Evolutionary conservation across 2,797 vertebrate genomes (phyloP).

Genomic region (Pipistrellus nathusii): DNA sequence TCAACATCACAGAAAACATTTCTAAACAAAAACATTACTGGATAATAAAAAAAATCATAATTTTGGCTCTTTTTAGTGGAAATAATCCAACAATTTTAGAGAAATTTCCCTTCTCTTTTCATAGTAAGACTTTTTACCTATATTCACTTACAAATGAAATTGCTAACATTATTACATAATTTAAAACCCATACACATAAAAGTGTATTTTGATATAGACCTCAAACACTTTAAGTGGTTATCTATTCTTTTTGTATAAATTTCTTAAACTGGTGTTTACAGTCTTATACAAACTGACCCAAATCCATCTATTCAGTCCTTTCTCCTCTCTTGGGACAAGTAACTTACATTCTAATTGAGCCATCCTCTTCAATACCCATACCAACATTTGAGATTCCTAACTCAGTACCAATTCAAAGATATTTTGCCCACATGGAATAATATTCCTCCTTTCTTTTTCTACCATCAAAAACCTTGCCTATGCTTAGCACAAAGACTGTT

Average conservation of each 20-base stretch:
- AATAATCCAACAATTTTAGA: not conserved
- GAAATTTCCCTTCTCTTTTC: not conserved
- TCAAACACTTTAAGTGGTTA: not conserved
- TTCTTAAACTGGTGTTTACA: not conserved
- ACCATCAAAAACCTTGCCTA: not conserved
- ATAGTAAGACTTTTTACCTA: not conserved
- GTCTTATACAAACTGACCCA: not conserved
- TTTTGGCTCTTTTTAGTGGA: not conserved
- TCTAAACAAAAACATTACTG: not conserved
- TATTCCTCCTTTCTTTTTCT: not conserved
- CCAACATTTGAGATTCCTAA: not conserved
- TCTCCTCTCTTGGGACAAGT: not conserved
- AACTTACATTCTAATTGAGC: not conserved
- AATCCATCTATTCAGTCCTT: not conserved
- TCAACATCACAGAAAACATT: not conserved
- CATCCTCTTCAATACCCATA: not conserved
- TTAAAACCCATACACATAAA: not conserved
- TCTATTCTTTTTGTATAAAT: not conserved
- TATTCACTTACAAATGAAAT: slow-evolving; percentile 8
- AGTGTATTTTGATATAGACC: not conserved
- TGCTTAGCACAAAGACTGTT: not conserved
- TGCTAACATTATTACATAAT: not conserved
- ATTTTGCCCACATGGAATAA: not conserved
- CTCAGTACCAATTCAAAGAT: not conserved
- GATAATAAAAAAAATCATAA: not conserved